Conservation (phyloP, 2,113 vertebrate genomes). For the Halichoerus grypus region DNA sequence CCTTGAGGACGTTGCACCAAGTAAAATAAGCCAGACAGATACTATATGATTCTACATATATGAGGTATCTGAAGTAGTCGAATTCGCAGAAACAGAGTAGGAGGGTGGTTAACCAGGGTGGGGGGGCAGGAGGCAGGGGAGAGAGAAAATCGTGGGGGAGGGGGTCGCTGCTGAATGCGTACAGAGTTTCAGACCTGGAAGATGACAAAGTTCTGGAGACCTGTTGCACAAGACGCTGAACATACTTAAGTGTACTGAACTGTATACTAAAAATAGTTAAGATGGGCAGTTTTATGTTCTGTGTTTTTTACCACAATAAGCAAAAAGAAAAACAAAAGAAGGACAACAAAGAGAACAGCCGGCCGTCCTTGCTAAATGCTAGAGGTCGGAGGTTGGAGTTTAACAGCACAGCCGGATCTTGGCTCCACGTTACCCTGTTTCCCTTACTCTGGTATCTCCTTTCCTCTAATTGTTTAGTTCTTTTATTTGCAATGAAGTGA, state of each 20-base stretch:
- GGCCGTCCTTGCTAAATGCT: neutral
- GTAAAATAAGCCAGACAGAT: neutral
- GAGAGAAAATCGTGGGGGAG: accelerated
- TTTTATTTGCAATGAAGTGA: neutral
- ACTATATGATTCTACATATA: accelerated
- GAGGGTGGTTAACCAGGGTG: neutral
- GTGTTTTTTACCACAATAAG: neutral
- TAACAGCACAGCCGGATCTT: neutral
- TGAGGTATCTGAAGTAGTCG: accelerated
- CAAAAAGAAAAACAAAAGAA: neutral
- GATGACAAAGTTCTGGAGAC: neutral
- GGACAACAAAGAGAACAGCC: neutral
- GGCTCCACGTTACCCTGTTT: neutral
- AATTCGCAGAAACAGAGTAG: neutral
- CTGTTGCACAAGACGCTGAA: neutral
- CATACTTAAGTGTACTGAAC: neutral
- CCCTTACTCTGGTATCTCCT: neutral
- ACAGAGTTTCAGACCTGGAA: neutral
- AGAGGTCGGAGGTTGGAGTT: accelerated
- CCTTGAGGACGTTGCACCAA: neutral
- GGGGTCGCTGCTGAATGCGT: neutral
- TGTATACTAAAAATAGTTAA: neutral
- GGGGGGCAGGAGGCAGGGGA: neutral
- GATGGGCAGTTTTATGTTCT: neutral
- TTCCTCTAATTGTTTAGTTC: neutral